Conservation (phyloP, 2,113 vertebrate species). For the Dipodomys stephensi region DNA sequence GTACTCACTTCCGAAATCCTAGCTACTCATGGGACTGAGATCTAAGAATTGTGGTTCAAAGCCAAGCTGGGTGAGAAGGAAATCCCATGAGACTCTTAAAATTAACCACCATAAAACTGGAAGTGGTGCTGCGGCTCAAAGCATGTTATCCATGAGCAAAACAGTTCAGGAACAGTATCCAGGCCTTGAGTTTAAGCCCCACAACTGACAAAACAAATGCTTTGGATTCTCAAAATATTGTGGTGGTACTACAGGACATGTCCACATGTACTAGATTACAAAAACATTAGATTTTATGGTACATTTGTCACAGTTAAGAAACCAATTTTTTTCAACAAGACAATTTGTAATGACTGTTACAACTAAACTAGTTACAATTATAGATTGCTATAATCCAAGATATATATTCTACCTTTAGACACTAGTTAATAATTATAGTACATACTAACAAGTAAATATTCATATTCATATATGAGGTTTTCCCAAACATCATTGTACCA, state of each 20-base stretch:
- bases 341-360: neutral
- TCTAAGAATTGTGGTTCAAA: too few relatives aligned
- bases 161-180: too few relatives aligned
- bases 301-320: neutral
- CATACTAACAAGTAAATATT: conserved; percentile 34
- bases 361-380: neutral
- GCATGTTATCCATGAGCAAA: too few relatives aligned
- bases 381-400: neutral
- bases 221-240: neutral
- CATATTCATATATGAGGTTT: conserved; percentile 23
- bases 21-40: too few relatives aligned
- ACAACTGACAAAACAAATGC: too few relatives aligned
- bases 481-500: neutral
- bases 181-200: too few relatives aligned
- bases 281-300: neutral
- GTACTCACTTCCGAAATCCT: too few relatives aligned
- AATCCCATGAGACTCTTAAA: too few relatives aligned
- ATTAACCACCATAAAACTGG: too few relatives aligned
- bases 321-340: neutral
- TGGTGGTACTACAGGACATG: neutral
- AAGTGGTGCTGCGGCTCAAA: too few relatives aligned
- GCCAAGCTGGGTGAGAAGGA: too few relatives aligned
- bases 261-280: too few relatives aligned
- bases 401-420: neutral
- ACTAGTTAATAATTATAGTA: neutral